phyloP scores from a whole-genome alignment of 2,797 vertebrate genomes.

The Anas acuta region DNA sequence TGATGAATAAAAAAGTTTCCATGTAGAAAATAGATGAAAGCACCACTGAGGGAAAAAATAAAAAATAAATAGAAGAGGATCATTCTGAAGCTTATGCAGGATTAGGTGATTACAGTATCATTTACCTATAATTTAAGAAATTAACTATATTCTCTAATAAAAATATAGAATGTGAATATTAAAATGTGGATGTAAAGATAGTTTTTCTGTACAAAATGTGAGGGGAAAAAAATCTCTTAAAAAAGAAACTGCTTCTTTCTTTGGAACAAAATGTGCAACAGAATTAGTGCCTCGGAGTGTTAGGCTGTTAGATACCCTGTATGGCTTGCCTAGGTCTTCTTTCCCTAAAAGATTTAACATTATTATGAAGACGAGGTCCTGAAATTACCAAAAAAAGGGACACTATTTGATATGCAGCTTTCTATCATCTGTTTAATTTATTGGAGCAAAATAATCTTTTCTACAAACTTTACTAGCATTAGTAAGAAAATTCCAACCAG shows the following conservation, averaged over 20 bases:
- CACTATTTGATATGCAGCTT: background rate
- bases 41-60: background rate
- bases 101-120: background rate
- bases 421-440: background rate
- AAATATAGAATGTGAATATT: background rate
- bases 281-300: background rate
- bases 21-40: background rate
- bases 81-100: background rate
- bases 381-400: background rate
- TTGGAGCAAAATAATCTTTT: background rate
- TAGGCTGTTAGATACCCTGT: background rate
- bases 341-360: background rate
- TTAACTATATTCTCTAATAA: background rate
- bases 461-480: background rate
- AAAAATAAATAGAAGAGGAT: background rate
- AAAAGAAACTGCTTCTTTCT: background rate
- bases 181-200: background rate
- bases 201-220: background rate
- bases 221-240: rapidly evolving
- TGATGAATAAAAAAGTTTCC: background rate
- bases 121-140: background rate
- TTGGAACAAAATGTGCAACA: background rate
- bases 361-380: background rate
- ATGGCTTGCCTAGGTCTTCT: background rate
- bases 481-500: background rate